phyloP scores from a whole-genome alignment of 2,113 vertebrate species.

The Pavo muticus region DNA sequence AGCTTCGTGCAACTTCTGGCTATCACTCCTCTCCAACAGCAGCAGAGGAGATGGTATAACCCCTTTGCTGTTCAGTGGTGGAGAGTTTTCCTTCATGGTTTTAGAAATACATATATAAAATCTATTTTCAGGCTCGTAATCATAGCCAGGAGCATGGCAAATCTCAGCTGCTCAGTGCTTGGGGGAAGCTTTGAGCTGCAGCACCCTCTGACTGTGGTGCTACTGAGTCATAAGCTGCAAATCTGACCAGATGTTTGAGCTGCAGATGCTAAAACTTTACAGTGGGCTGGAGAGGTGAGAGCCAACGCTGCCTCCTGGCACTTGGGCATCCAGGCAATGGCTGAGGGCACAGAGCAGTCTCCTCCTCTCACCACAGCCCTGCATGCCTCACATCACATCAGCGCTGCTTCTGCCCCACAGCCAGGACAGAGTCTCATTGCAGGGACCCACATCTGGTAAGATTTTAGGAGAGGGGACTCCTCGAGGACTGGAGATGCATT shows the following conservation, averaged over 20 bases:
- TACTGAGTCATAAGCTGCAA: constrained; percentile 7
- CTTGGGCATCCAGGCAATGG: accelerated
- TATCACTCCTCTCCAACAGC: neutral
- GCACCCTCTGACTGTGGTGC: neutral
- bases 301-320: neutral
- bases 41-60: neutral
- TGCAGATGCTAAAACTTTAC: neutral
- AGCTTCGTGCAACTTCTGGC: neutral
- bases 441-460: neutral
- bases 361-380: neutral
- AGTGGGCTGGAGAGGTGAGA: neutral
- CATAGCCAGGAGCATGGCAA: neutral
- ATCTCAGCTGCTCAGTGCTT: neutral
- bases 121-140: neutral
- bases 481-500: neutral
- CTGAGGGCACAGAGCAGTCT: accelerated
- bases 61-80: neutral
- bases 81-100: neutral
- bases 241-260: neutral
- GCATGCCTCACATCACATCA: neutral
- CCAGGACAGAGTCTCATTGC: accelerated
- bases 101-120: neutral
- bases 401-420: accelerated
- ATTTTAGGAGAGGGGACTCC: neutral
- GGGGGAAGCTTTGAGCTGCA: neutral